Conservation (phyloP, 2,797 vertebrate genomes). For the Acrocephalus scirpaceus region DNA sequence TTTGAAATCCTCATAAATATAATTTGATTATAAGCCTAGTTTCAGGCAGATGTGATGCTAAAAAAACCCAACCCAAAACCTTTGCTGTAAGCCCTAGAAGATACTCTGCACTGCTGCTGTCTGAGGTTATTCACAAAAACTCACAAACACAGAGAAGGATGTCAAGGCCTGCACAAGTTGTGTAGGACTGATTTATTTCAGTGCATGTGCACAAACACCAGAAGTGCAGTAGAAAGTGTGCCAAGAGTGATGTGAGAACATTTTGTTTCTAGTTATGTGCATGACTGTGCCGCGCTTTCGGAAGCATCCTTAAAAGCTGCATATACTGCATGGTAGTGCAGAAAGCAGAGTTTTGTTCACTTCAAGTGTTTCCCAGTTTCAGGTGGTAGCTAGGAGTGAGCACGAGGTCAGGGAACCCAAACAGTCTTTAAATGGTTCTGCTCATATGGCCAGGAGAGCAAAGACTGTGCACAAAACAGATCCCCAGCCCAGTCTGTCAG, state of each 20-base stretch:
- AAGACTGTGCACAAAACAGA: constrained; percentile 78
- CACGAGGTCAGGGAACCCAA: constrained; percentile 79
- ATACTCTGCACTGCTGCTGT: background rate
- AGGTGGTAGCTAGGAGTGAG: constrained; percentile 82
- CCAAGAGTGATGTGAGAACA: background rate
- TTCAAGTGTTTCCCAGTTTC: constrained; percentile 83
- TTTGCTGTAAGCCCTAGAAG: background rate
- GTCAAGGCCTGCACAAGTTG: background rate
- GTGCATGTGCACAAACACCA: background rate
- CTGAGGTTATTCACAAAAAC: background rate
- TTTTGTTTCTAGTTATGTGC: background rate
- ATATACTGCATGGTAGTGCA: background rate
- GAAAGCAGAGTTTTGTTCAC: constrained; percentile 68
- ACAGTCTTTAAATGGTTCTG: constrained; percentile 71
- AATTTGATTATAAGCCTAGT: background rate
- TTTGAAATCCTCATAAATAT: background rate
- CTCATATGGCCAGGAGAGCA: constrained; percentile 78
- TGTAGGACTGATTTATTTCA: background rate
- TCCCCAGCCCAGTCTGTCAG: constrained; percentile 56
- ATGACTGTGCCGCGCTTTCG: background rate
- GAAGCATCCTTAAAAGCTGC: background rate
- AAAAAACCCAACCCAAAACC: background rate
- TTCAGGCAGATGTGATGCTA: background rate
- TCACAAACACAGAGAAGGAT: background rate
- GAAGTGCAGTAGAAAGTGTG: background rate